These are phyloP conservation scores for Ctenopoma kingsleyae DNA, from an alignment of 2,797 vertebrate species.

Conservation along the genomic window DNA sequence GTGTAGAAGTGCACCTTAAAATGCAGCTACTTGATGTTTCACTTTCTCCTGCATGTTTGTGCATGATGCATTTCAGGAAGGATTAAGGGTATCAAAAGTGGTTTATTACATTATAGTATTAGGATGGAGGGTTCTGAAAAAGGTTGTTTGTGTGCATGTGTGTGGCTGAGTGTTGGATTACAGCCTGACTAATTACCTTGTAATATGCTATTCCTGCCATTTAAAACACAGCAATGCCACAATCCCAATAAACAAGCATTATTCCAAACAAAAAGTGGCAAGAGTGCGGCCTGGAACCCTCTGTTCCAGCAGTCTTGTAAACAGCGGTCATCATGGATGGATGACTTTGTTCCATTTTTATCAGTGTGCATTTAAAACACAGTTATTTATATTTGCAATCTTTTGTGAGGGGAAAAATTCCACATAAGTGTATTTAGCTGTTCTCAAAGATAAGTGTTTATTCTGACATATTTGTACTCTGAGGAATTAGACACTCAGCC, in stretches of 20 bases:
- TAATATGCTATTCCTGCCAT: slow-evolving; percentile 77
- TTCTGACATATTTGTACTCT: slow-evolving; percentile 60
- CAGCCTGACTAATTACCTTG: slow-evolving; percentile 77
- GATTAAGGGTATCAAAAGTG: slow-evolving; percentile 54
- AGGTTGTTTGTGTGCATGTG: slow-evolving; percentile 1
- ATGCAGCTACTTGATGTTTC: slow-evolving; percentile 1
- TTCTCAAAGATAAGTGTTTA: slow-evolving; percentile 67
- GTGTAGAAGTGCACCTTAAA: slow-evolving; percentile 17
- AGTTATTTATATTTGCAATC: slow-evolving; percentile 69
- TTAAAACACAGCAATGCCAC: slow-evolving; percentile 78
- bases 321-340: slow-evolving; percentile 61
- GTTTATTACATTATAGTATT: slow-evolving; percentile 65
- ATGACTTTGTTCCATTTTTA: slow-evolving; percentile 71
- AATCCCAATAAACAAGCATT: slow-evolving; percentile 76
- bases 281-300: slow-evolving; percentile 52
- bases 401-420: slow-evolving; percentile 48
- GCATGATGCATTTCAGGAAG: slow-evolving; percentile 47
- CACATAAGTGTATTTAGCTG: slow-evolving; percentile 52
- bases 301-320: slow-evolving; percentile 72
- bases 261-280: slow-evolving; percentile 69
- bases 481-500: slow-evolving; percentile 57
- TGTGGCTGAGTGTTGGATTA: slow-evolving; percentile 51
- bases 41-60: slow-evolving; percentile 46
- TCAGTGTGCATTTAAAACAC: slow-evolving; percentile 63
- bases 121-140: slow-evolving; percentile 41